These are phyloP conservation scores for Heteromormyrus szaboi DNA, from an alignment of 2,797 vertebrate genomes.

Conservation along the genomic window DNA sequence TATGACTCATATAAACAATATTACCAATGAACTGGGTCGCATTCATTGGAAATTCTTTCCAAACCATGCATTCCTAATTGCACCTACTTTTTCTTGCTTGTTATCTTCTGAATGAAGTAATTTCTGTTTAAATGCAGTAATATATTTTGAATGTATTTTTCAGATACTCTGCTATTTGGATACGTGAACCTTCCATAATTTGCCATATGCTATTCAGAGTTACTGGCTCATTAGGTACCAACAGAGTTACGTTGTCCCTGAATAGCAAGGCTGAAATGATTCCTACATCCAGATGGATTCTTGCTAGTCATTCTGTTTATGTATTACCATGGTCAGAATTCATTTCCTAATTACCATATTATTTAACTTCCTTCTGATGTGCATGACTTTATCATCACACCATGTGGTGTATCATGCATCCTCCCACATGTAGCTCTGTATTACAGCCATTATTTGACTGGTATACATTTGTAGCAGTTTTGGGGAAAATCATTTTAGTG, in stretches of 20 bases:
- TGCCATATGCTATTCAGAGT: conserved; percentile 56
- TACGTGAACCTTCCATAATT: conserved; percentile 48
- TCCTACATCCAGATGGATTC: conserved; percentile 45
- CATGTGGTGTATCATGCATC: neutral
- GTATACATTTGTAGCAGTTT: neutral
- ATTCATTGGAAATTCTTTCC: neutral
- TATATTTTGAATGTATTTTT: conserved; percentile 16
- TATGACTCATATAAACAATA: neutral
- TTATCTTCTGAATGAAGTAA: neutral
- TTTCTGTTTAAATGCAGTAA: neutral
- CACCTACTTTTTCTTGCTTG: too few relatives aligned
- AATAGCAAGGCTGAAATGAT: conserved; percentile 42
- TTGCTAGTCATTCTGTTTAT: conserved; percentile 18
- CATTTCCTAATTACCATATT: conserved; percentile 25
- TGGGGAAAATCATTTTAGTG: neutral
- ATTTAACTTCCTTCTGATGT: conserved; percentile 20
- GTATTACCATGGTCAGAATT: conserved; percentile 19
- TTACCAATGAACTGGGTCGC: neutral
- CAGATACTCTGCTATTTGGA: conserved; percentile 44
- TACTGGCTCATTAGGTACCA: conserved; percentile 55
- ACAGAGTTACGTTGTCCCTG: conserved; percentile 47
- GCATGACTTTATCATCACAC: conserved; percentile 6
- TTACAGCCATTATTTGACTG: conserved; percentile 10
- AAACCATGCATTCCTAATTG: neutral
- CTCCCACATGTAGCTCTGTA: conserved; percentile 12